Conservation (phyloP, 2,113 vertebrate genomes). For the Puntigrus tetrazona region DNA sequence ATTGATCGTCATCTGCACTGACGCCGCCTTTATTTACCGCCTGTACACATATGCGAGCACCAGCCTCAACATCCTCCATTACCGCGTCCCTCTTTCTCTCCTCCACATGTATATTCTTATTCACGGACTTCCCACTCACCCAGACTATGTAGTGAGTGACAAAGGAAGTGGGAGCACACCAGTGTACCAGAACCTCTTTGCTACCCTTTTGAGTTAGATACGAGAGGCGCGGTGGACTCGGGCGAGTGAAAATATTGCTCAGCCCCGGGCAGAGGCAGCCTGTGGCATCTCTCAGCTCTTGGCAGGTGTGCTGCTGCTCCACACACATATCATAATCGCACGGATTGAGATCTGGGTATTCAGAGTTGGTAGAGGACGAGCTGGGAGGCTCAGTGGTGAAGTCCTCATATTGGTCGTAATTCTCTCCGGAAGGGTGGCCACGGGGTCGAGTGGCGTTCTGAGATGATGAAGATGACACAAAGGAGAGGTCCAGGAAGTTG, state of each 20-base stretch:
- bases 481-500: conserved; percentile 50
- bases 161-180: conserved; percentile 71
- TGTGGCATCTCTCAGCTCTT: background rate
- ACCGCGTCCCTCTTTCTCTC: conserved; percentile 47
- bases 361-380: rapidly evolving
- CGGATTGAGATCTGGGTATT: rapidly evolving
- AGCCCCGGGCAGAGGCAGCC: conserved; percentile 69
- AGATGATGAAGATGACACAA: conserved; percentile 37
- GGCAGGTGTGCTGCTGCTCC: conserved; percentile 63
- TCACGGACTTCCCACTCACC: conserved; percentile 50
- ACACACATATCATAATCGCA: conserved; percentile 69
- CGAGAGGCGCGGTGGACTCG: conserved; percentile 53
- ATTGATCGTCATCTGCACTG: background rate
- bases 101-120: background rate
- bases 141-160: conserved; percentile 64
- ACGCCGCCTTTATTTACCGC: conserved; percentile 63
- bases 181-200: conserved; percentile 60
- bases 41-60: conserved; percentile 66
- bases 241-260: conserved; percentile 5
- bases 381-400: background rate
- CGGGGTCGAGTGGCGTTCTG: background rate
- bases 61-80: conserved; percentile 23
- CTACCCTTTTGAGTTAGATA: conserved; percentile 54
- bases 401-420: background rate
- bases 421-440: background rate